Conservation (phyloP, 1,140 invertebrate species). For the Pogonomyrmex barbatus region DNA sequence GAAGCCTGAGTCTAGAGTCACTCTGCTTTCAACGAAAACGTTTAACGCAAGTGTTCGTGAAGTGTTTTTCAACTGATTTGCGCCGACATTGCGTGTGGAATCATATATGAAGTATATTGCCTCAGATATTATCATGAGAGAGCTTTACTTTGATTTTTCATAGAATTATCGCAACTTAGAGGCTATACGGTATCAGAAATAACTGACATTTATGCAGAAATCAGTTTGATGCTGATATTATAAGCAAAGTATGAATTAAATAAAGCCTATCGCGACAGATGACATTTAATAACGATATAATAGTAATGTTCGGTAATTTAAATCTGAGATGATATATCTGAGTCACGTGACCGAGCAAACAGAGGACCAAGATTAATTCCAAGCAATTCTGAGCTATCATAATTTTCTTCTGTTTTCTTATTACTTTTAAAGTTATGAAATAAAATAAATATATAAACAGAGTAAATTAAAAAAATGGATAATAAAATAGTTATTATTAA, state of each 20-base stretch:
- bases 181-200: neutral
- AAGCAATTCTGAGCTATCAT: too few relatives aligned
- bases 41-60: neutral
- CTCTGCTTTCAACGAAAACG: neutral
- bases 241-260: neutral
- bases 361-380: too few relatives aligned
- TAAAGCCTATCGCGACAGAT: constrained; percentile 5
- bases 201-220: constrained; percentile 13
- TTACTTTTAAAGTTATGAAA: too few relatives aligned
- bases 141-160: neutral
- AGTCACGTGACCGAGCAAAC: too few relatives aligned
- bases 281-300: constrained; percentile 23
- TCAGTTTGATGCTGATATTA: neutral
- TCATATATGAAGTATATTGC: neutral
- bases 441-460: too few relatives aligned
- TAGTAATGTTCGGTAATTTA: too few relatives aligned
- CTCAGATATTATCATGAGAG: neutral
- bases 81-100: neutral
- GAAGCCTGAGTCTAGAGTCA: neutral
- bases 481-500: too few relatives aligned
- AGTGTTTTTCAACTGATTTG: neutral
- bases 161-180: neutral
- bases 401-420: too few relatives aligned
- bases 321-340: too few relatives aligned
- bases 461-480: too few relatives aligned